These are phyloP conservation scores for Crax fasciolata DNA, from an alignment of 2,797 vertebrate genomes.

Conservation along the genomic window DNA sequence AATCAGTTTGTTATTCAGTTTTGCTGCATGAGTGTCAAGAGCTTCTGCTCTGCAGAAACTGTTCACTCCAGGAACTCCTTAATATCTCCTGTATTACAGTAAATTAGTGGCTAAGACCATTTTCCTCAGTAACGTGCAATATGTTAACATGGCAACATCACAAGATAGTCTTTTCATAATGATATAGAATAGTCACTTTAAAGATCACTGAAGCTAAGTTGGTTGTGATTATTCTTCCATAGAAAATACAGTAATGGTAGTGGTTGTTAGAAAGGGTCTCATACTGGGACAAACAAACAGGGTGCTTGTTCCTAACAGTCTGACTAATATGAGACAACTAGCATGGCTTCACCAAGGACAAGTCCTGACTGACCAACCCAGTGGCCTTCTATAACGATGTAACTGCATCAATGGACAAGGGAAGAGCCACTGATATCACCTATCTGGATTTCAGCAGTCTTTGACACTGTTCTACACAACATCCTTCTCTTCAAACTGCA, in stretches of 20 bases:
- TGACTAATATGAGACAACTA: too few relatives aligned
- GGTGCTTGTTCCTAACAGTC: background rate
- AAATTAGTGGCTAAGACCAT: background rate
- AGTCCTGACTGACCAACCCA: too few relatives aligned
- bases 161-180: background rate
- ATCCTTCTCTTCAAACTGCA: too few relatives aligned
- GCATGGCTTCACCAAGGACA: too few relatives aligned
- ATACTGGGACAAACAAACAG: background rate
- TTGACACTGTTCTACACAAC: too few relatives aligned
- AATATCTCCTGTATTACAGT: background rate
- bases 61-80: background rate
- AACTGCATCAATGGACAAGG: too few relatives aligned
- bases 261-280: background rate
- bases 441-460: too few relatives aligned
- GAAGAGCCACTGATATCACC: too few relatives aligned
- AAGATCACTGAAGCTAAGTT: background rate
- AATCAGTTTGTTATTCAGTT: background rate
- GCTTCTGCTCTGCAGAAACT: background rate
- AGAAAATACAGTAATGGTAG: background rate
- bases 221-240: background rate
- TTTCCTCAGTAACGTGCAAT: background rate
- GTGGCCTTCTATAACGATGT: too few relatives aligned
- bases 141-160: background rate
- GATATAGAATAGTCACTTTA: background rate
- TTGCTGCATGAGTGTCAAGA: background rate